Conservation (phyloP, 2,113 vertebrate species). For the Quiscalus mexicanus region DNA sequence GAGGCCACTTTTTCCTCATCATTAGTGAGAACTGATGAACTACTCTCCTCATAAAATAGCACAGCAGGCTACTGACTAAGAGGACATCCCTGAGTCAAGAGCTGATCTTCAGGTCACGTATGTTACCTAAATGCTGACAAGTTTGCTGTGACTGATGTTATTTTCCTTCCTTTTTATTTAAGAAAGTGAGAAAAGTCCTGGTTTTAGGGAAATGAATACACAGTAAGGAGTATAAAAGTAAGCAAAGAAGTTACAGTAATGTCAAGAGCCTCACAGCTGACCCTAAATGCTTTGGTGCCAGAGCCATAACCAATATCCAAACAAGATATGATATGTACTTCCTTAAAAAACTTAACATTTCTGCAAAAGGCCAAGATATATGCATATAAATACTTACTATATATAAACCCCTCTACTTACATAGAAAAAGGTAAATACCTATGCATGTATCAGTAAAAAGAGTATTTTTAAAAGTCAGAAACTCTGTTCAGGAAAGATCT, state of each 20-base stretch:
- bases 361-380: background rate
- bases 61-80: background rate
- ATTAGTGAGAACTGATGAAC: background rate
- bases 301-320: background rate
- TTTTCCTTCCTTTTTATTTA: background rate
- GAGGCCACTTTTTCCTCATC: background rate
- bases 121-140: background rate
- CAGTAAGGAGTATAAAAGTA: background rate
- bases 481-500: background rate
- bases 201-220: conserved; percentile 17
- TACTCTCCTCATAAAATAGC: background rate
- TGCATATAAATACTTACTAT: background rate
- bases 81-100: background rate
- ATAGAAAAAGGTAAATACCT: background rate
- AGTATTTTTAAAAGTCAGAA: background rate
- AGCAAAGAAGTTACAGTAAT: conserved; percentile 3
- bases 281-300: background rate
- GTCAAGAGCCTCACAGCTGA: background rate
- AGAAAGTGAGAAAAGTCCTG: background rate
- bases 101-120: background rate
- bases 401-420: background rate
- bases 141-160: background rate
- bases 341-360: background rate
- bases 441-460: background rate
- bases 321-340: background rate